phyloP scores from a whole-genome alignment of 2,113 vertebrate species.

The Dromiciops gliroides region DNA sequence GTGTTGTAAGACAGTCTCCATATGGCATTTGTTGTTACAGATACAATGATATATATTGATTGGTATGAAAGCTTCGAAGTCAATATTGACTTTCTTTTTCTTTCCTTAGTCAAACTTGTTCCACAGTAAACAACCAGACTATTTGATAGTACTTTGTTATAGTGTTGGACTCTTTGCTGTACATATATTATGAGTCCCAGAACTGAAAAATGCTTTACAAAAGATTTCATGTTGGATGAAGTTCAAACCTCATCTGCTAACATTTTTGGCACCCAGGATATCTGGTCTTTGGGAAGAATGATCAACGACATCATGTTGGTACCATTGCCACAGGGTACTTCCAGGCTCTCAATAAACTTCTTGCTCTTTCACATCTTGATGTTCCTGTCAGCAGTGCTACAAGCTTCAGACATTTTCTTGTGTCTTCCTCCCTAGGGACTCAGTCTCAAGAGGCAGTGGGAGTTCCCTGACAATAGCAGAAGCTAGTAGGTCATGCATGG shows the following conservation, averaged over 20 bases:
- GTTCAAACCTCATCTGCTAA: conserved; percentile 99
- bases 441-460: background rate
- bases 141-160: conserved; percentile 99
- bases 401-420: background rate
- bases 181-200: conserved; percentile 99
- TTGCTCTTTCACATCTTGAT: background rate
- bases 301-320: conserved; percentile 99
- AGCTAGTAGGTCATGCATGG: background rate
- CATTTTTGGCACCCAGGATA: conserved; percentile 99
- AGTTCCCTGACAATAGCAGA: background rate
- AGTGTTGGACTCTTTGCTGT: conserved; percentile 99
- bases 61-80: conserved; percentile 99
- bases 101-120: conserved; percentile 99
- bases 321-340: conserved; percentile 88
- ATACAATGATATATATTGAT: conserved; percentile 99
- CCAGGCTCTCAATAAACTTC: background rate
- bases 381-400: background rate
- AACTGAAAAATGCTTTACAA: conserved; percentile 98
- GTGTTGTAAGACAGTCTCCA: no score
- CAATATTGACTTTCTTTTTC: conserved; percentile 99
- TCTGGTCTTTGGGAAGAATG: conserved; percentile 99
- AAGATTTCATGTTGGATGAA: conserved; percentile 98
- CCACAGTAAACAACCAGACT: conserved; percentile 99
- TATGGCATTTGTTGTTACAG: conserved; percentile 99
- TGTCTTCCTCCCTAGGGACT: background rate